Percentiles rank a stretch among this genome's conserved stretches.
phyloP scores from a whole-genome alignment of 2,888 invertebrate species.

The Amphipyra berbera region DNA sequence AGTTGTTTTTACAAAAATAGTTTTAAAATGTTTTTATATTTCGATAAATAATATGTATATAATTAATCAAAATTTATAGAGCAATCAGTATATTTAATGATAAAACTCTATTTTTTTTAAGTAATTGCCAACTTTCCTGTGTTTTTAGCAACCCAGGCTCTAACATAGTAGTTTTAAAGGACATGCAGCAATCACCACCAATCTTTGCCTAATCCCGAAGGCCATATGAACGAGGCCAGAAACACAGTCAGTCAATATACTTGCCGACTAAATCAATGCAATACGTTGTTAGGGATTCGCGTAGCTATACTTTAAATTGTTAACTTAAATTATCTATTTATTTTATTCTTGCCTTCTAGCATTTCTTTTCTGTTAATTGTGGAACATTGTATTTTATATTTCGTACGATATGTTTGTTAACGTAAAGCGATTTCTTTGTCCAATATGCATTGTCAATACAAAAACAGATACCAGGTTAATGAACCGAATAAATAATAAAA shows the following conservation, averaged over 20 bases:
- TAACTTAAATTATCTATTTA: too few species aligned
- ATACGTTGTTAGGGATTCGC: background rate
- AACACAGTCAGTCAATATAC: slow-evolving; percentile 31
- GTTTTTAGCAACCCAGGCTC: too few species aligned
- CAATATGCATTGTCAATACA: background rate
- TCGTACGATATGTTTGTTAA: background rate
- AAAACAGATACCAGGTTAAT: slow-evolving; percentile 34
- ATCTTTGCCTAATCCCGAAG: slow-evolving; percentile 39
- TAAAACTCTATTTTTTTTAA: too few species aligned
- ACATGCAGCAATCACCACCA: slow-evolving; percentile 26
- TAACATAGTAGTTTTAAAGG: slow-evolving; percentile 24
- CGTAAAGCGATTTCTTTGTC: background rate
- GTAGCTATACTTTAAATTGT: too few species aligned
- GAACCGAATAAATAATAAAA: slow-evolving; percentile 37
- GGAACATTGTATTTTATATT: background rate
- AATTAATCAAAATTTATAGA: too few species aligned
- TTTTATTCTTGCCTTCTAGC: too few species aligned
- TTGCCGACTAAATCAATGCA: slow-evolving; percentile 15
- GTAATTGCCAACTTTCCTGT: too few species aligned
- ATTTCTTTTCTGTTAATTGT: background rate
- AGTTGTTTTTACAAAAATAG: too few species aligned
- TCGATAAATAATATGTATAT: too few species aligned
- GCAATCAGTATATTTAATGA: too few species aligned
- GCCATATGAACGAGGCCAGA: slow-evolving; percentile 30
- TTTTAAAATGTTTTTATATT: too few species aligned